Evolutionary conservation across 1,140 invertebrate genomes (phyloP), one percentile per base, ranked within the genome.

Genomic region (Chrysoperla carnea): DNA sequence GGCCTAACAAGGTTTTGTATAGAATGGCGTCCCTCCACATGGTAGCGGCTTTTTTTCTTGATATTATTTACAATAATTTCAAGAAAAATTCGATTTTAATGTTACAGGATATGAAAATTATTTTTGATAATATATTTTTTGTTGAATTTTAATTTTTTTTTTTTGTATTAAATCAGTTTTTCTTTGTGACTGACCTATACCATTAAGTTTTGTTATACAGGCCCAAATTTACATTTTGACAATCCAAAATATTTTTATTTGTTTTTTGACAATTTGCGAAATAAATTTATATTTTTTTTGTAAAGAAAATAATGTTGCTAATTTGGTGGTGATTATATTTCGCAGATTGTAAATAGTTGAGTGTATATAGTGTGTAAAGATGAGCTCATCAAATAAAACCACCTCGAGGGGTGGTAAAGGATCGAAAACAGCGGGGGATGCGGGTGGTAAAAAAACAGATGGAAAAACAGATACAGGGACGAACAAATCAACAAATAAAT

Each of bases 321-420:
- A 33, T 33, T 33, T 11, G 6, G 2, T 31, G 29, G 11, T 11
- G 31, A 33, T 11, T 11, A 33, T 33, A 11, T 33, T 33, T 33
- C n/a, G 8, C n/a, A 33, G 49, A 41, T 59, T 61, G 59, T 62
- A 61, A 53, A 61, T 61, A 62, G 51, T 56, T 52, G 44, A 52
- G 49, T 62, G 59, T 61, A 62, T 52, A 62, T 62, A 62, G 50
- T 60, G 50, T 60, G 56, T 49, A 56, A 58, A 61, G 48, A 61
- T 61, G 59, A 63, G 61, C 56, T 58, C 60, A 49, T 54, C 48
- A 49, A 57, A 51, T 55, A 56, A 57, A 50, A 54, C 61, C 61
- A 55, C 58, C 57, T 52, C 55, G 36, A 57, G 57, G 39, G 59
- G 61, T 57, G 61, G 61, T 43, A 61, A 61, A 52, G 58, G 57